phyloP scores from a whole-genome alignment of 1,140 invertebrate genomes.

The Eurosta solidaginis region DNA sequence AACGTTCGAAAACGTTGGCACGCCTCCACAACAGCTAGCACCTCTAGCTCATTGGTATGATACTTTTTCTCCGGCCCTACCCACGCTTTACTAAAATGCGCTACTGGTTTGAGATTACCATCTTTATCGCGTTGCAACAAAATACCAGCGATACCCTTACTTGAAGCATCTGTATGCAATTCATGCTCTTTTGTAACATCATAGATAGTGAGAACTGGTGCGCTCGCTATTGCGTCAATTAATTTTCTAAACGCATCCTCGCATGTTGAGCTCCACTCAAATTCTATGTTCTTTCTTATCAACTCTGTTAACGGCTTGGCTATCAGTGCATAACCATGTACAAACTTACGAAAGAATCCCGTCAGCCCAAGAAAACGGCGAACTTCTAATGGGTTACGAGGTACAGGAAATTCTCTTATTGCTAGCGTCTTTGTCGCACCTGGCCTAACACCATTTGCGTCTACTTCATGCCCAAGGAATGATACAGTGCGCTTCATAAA shows the following conservation, averaged over 20 bases:
- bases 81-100: no score
- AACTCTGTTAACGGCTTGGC: background rate
- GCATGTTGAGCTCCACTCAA: background rate
- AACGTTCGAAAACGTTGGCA: constrained; percentile 52
- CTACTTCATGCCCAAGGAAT: no score
- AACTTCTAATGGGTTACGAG: background rate
- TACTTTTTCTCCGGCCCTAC: no score
- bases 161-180: no score
- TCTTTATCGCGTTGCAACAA: constrained; percentile 49
- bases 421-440: background rate
- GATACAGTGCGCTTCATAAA: no score
- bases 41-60: constrained; percentile 56
- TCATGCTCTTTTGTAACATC: no score
- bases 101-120: constrained; percentile 36
- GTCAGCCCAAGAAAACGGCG: background rate
- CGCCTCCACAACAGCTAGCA: constrained; percentile 44
- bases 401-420: background rate
- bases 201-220: constrained; percentile 37
- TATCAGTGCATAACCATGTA: background rate
- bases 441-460: background rate
- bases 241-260: no score
- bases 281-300: background rate
- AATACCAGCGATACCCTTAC: constrained; percentile 41
- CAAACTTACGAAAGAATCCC: background rate
- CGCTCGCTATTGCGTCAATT: constrained; percentile 3